These are phyloP conservation scores for Sinotaia quadrata DNA, from an alignment of 2,888 invertebrate genomes.

Conservation along the genomic window DNA sequence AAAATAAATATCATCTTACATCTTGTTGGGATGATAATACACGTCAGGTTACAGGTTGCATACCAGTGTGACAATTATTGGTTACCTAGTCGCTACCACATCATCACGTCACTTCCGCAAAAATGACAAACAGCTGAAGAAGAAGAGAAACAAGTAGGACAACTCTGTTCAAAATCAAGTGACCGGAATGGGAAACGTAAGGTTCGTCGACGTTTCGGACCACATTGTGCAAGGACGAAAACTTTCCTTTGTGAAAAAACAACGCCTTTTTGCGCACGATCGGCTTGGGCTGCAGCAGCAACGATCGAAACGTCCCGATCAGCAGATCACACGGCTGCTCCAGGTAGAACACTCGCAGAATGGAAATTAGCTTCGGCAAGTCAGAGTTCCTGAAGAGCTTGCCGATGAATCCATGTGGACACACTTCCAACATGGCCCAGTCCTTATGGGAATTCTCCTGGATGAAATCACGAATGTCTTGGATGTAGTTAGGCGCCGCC, in stretches of 20 bases:
- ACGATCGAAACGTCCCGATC: conserved; percentile 38
- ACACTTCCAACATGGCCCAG: conserved; percentile 54
- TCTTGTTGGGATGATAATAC: no score
- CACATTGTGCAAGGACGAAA: conserved; percentile 17
- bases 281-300: conserved; percentile 40
- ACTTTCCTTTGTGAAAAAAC: conserved; percentile 28
- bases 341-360: conserved; percentile 62
- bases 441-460: background rate
- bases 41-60: no score
- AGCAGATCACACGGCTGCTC: conserved; percentile 51
- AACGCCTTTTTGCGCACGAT: conserved; percentile 5
- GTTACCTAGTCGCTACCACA: no score
- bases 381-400: conserved; percentile 49
- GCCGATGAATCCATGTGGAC: conserved; percentile 54
- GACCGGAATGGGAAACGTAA: no score
- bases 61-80: no score
- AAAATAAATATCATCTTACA: no score
- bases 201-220: conserved; percentile 9
- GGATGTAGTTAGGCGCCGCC: conserved; percentile 62
- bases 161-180: no score
- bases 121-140: no score
- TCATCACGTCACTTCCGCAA: no score
- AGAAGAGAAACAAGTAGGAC: no score
- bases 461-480: conserved; percentile 56
- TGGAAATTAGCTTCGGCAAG: conserved; percentile 46